These are phyloP conservation scores for Apis laboriosa DNA, from an alignment of 1,140 invertebrate genomes.

Conservation along the genomic window DNA sequence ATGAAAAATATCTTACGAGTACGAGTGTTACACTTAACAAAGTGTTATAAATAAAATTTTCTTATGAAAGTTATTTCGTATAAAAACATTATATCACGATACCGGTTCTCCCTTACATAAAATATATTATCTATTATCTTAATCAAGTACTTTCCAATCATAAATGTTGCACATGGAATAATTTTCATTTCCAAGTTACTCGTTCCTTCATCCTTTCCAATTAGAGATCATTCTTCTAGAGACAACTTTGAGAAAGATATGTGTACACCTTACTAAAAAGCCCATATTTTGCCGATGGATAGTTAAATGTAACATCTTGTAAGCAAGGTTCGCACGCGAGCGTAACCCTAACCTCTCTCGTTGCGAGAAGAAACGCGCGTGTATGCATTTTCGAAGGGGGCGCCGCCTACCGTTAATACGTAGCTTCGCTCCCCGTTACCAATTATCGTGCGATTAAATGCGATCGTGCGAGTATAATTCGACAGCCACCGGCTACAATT, in stretches of 20 bases:
- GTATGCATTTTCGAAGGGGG: not conserved
- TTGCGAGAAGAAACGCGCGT: not conserved
- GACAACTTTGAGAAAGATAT: no score
- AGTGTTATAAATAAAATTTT: not conserved
- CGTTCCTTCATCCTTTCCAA: no score
- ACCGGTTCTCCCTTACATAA: no score
- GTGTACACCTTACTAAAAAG: no score
- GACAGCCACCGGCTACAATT: conserved; percentile 21
- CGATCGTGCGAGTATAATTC: conserved; percentile 29
- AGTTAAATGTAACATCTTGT: not conserved
- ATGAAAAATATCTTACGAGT: no score
- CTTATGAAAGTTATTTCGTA: no score
- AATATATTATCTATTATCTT: no score
- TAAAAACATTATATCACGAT: no score
- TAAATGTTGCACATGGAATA: no score
- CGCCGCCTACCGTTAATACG: not conserved
- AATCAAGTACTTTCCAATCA: no score
- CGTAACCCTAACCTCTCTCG: not conserved
- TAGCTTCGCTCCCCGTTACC: conserved; percentile 6
- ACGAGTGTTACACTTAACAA: not conserved
- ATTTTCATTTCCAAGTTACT: no score
- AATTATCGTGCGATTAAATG: conserved; percentile 38
- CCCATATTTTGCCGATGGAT: not conserved
- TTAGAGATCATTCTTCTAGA: no score
- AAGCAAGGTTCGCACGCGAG: not conserved